A percentile compares a stretch with the other conserved stretches of the same genome.
These are phyloP conservation scores for Crypturellus undulatus DNA, from an alignment of 2,113 vertebrate genomes.

Conservation along the genomic window DNA sequence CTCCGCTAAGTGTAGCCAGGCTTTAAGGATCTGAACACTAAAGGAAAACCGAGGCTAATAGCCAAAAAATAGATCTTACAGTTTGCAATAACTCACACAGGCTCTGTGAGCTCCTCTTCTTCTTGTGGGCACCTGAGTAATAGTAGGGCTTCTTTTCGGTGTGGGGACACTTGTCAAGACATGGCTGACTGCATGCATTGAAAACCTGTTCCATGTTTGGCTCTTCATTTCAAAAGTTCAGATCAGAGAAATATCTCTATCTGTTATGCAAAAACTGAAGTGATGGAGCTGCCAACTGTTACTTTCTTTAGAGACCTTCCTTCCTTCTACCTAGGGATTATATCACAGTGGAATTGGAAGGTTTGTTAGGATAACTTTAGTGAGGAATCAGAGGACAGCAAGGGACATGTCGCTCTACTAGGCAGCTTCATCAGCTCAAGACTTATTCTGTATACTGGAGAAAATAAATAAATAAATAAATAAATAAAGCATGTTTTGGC, in stretches of 20 bases:
- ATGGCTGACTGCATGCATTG: not conserved
- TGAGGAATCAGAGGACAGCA: not conserved
- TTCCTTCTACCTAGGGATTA: not conserved
- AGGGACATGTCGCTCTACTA: not conserved
- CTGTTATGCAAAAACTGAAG: not conserved
- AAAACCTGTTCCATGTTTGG: not conserved
- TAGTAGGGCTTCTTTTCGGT: not conserved
- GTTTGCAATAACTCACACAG: not conserved
- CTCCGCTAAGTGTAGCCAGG: fast-evolving
- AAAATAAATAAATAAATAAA: not conserved
- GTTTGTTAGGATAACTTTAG: not conserved
- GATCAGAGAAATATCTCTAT: not conserved
- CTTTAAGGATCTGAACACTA: not conserved
- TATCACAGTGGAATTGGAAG: not conserved
- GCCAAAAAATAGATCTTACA: not conserved
- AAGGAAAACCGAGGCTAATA: not conserved
- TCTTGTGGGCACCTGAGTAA: not conserved
- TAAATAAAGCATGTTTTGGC: not conserved
- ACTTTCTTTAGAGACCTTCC: not conserved
- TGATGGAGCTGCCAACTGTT: not conserved
- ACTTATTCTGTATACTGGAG: not conserved
- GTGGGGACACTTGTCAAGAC: not conserved
- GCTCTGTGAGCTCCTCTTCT: not conserved
- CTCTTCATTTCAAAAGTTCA: not conserved
- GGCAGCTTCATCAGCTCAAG: not conserved